phyloP scores from a whole-genome alignment of 2,113 vertebrate genomes.

The Lonchura striata region DNA sequence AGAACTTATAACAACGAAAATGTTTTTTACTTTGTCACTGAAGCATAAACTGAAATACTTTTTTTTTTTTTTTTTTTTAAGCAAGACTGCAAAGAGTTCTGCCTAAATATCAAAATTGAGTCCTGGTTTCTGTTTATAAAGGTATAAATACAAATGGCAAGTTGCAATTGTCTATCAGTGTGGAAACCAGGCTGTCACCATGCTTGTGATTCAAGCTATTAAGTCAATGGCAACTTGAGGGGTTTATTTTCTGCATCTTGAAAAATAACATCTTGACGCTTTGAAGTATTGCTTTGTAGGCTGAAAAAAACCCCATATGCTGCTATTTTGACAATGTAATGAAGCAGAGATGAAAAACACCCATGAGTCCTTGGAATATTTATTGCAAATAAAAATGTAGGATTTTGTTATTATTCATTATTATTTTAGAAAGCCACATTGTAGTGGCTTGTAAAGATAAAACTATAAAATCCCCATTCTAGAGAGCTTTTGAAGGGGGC shows the following conservation, averaged over 20 bases:
- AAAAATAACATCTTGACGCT: neutral
- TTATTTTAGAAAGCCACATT: neutral
- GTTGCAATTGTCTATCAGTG: neutral
- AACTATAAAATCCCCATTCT: neutral
- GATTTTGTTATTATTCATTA: neutral
- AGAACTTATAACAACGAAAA: neutral
- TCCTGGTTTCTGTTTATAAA: neutral
- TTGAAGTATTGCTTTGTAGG: neutral
- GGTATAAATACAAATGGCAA: neutral
- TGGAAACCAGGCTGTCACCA: neutral
- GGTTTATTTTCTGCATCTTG: neutral
- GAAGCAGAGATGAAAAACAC: neutral
- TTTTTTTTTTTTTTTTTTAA: neutral
- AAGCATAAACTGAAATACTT: neutral
- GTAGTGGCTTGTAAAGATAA: neutral
- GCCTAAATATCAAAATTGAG: neutral
- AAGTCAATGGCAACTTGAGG: neutral
- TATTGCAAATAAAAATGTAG: neutral
- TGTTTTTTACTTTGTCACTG: neutral
- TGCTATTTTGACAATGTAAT: slow-evolving; percentile 9
- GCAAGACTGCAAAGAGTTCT: neutral
- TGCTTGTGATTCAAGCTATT: neutral
- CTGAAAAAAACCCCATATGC: neutral
- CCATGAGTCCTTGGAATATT: neutral
- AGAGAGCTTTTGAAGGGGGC: neutral